Conservation (phyloP, 2,888 invertebrate species). For the Orthosia cruda region DNA sequence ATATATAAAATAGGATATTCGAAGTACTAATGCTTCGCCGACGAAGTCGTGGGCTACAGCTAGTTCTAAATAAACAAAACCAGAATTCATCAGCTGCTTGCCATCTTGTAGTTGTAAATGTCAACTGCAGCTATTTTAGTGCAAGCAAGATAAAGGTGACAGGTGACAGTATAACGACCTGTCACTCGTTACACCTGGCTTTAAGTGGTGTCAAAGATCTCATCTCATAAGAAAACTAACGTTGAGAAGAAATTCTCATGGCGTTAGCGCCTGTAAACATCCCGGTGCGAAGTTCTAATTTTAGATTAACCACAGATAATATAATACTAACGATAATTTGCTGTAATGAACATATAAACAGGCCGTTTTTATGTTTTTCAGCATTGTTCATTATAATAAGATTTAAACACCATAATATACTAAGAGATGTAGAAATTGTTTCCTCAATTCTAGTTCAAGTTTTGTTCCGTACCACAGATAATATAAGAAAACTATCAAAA, state of each 20-base stretch:
- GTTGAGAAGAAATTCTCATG: slow-evolving; percentile 24
- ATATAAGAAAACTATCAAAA: neutral
- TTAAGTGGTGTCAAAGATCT: slow-evolving; percentile 63
- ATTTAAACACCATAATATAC: no score
- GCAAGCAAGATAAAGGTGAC: slow-evolving; percentile 40
- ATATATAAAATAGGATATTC: no score
- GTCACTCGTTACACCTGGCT: slow-evolving; percentile 51
- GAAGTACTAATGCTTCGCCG: no score
- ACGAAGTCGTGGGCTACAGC: no score
- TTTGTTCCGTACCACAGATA: neutral
- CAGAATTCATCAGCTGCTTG: slow-evolving; percentile 44
- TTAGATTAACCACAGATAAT: neutral
- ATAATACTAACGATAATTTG: neutral
- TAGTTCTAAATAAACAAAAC: slow-evolving; percentile 5
- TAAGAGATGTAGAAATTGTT: neutral
- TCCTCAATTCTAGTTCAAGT: neutral
- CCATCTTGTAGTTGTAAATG: slow-evolving; percentile 34
- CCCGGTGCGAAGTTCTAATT: slow-evolving; percentile 31
- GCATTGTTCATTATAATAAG: neutral
- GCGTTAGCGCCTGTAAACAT: slow-evolving; percentile 27
- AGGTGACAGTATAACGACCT: slow-evolving; percentile 53
- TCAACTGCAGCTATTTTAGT: slow-evolving; percentile 36
- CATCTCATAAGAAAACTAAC: slow-evolving; percentile 34
- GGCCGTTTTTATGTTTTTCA: neutral
- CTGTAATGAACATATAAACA: slow-evolving; percentile 21